Evolutionary conservation across 2,113 vertebrate genomes (phyloP).

Genomic region (Euleptes europaea): DNA sequence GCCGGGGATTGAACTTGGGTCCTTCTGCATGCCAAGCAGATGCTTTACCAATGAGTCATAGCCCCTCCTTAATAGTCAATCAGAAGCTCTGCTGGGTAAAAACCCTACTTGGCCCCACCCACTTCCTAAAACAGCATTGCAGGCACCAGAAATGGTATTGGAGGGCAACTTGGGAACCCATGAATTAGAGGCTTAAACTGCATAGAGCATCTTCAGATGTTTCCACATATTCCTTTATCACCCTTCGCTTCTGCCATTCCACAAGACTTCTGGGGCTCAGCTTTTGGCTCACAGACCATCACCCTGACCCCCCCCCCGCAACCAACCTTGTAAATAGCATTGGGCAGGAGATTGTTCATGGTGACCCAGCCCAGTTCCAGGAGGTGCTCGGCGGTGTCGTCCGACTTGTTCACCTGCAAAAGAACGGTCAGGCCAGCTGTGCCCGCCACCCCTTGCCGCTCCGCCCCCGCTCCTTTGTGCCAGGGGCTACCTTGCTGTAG

Average conservation of each 20-base stretch:
- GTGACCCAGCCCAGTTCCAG: constrained; percentile 97
- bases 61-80: no score
- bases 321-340: constrained; percentile 92
- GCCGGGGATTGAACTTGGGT: no score
- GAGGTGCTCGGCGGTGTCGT: constrained; percentile 97
- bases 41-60: no score
- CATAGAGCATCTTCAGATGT: not conserved
- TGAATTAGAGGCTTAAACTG: not conserved
- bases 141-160: no score
- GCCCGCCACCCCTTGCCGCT: not conserved
- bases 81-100: no score
- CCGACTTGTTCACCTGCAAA: constrained; percentile 93
- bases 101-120: no score
- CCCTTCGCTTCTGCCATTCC: not conserved
- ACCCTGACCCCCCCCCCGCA: not conserved
- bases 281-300: not conserved
- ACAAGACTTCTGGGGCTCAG: not conserved
- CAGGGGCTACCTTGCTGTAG: constrained; percentile 89
- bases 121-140: no score
- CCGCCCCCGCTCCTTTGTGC: fast-evolving
- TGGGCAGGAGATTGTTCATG: constrained; percentile 98
- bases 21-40: no score
- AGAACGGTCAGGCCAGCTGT: not conserved
- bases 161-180: no score
- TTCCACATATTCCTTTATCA: no score